phyloP scores from a whole-genome alignment of 2,113 vertebrate species.

The Thamnophis sirtalis region DNA sequence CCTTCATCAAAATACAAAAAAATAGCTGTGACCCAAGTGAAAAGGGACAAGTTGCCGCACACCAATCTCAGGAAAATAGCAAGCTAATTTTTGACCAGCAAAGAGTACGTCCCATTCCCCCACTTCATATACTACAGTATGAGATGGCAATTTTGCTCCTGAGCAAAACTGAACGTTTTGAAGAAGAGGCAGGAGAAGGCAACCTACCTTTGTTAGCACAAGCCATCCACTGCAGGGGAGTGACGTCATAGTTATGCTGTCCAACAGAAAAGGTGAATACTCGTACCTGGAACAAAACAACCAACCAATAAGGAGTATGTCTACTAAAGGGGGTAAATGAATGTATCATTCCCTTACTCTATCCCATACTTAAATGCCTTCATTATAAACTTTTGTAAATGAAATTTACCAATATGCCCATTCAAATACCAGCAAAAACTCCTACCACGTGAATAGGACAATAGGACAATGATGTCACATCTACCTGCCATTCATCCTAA shows the following conservation, averaged over 20 bases:
- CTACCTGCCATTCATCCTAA: not conserved
- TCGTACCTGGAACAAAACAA: slow-evolving; percentile 67
- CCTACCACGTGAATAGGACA: not conserved
- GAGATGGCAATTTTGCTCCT: fast-evolving
- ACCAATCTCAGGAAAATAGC: not conserved
- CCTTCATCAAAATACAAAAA: not conserved
- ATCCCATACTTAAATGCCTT: not conserved
- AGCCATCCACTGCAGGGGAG: slow-evolving; percentile 97
- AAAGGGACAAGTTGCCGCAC: not conserved
- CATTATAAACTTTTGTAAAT: not conserved
- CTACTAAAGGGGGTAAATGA: not conserved
- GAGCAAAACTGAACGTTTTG: not conserved
- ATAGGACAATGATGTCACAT: not conserved
- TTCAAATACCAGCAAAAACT: not conserved
- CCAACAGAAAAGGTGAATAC: slow-evolving; percentile 98
- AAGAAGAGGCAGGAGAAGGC: not conserved
- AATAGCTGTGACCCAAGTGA: not conserved
- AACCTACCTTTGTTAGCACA: slow-evolving; percentile 93
- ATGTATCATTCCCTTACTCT: too few relatives aligned
- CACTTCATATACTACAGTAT: fast-evolving
- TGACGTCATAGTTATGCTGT: slow-evolving; percentile 98
- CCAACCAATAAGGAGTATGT: not conserved
- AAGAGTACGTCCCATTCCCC: not conserved
- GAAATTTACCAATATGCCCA: not conserved
- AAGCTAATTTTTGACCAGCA: not conserved